Evolutionary conservation across 1,140 invertebrate genomes (phyloP).

Genomic region (Andrena cerasifolii): DNA sequence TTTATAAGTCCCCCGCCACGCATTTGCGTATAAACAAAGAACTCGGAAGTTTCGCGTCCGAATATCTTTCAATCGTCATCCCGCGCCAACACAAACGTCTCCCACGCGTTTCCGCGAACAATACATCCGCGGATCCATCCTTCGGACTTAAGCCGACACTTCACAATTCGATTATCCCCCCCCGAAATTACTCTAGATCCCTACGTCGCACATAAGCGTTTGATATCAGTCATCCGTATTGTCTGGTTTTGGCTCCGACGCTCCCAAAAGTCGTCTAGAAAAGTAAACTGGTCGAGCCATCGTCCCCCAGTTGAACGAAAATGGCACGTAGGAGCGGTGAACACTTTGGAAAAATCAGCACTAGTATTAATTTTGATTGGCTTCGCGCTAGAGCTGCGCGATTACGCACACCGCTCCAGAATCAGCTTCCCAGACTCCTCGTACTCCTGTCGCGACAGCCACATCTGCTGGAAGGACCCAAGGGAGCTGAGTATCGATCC

Average conservation of each 20-base stretch:
- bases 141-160: neutral
- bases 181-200: neutral
- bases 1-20: no score
- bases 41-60: no score
- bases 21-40: no score
- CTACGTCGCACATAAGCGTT: neutral
- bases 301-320: neutral
- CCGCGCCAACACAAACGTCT: neutral
- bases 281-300: conserved; percentile 1
- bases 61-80: no score
- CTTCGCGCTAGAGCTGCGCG: neutral
- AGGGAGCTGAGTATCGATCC: conserved; percentile 97
- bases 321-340: neutral
- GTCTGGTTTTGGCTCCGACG: conserved; percentile 7
- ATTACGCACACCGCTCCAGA: conserved; percentile 87
- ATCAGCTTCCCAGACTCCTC: conserved; percentile 96
- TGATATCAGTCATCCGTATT: conserved; percentile 42
- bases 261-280: neutral
- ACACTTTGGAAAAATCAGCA: conserved; percentile 29
- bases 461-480: conserved; percentile 98
- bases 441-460: conserved; percentile 98
- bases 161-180: neutral
- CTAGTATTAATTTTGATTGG: conserved; percentile 29
- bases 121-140: no score
- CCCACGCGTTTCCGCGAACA: no score